Conservation (phyloP, 1,140 invertebrate species). For the Orius insidiosus region DNA sequence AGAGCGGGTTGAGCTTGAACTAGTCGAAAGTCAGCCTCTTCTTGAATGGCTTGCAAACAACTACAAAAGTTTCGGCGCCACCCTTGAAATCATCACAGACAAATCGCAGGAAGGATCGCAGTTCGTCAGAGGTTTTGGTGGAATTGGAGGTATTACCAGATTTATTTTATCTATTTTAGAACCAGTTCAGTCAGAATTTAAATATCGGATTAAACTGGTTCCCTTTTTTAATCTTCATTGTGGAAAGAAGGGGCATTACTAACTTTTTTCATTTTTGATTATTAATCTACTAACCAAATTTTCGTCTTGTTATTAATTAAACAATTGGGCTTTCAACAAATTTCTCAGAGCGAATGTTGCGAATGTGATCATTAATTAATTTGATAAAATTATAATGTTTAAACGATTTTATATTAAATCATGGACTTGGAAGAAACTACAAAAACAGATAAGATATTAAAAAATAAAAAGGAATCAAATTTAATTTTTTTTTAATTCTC, state of each 20-base stretch:
- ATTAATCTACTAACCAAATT: no score
- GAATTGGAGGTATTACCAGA: slow-evolving; percentile 71
- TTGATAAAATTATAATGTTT: no score
- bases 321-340: not conserved
- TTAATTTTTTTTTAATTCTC: no score
- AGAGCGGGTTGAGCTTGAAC: slow-evolving; percentile 97
- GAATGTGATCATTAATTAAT: no score
- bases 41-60: slow-evolving; percentile 99
- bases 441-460: no score
- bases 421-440: no score
- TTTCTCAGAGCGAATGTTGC: no score
- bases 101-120: slow-evolving; percentile 99
- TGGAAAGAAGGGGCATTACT: not conserved
- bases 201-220: not conserved
- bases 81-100: slow-evolving; percentile 98
- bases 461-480: no score
- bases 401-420: no score
- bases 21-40: slow-evolving; percentile 88
- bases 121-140: slow-evolving; percentile 97
- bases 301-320: no score
- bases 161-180: not conserved
- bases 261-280: no score
- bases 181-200: not conserved
- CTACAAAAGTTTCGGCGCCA: slow-evolving; percentile 98
- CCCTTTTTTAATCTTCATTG: not conserved